Base-by-base conservation (phyloP, 2,888 invertebrate genomes). In the Steinernema hermaphroditum region DNA sequence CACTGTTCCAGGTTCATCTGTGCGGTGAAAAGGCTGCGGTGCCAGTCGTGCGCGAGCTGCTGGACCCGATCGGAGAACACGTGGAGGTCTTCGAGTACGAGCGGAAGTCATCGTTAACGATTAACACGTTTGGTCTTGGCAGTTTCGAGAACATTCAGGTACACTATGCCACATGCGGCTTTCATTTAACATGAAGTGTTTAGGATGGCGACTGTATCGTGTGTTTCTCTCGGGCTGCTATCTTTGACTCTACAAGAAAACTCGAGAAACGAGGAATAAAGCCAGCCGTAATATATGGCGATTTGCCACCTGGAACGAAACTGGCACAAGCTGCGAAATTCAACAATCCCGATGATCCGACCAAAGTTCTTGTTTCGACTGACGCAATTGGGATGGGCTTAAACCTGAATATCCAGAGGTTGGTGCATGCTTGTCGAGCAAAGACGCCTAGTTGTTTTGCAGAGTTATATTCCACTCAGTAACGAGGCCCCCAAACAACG, bases 121-220 rank as follows among this genome's bases (percentile, higher is more conserved):
- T 94, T 34, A 92, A 94, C 86, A 90, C 92, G 76, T 87, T 89
- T 12, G 92, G 94, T 0, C 87, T 89, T 27, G 91, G 90, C 2
- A 90, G 91, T 0, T 89, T 97, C 72, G 91, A 92, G 73, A 92
- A 93, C 85, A 91, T 97, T 9, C 89, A 89, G 57, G 73, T 81
- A 29, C n/a, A n/a, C n/a, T n/a, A n/a, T n/a, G n/a, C n/a, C n/a
- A n/a, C n/a, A n/a, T n/a, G n/a, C n/a, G n/a, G n/a, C n/a, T n/a
- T n/a, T n/a, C n/a, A n/a, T n/a, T n/a, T n/a, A n/a, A n/a, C n/a
- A n/a, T n/a, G n/a, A n/a, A n/a, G n/a, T n/a, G 79, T 84, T 24
- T 74, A 85, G 85, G 91, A 93, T 0, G 98, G 98, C n/a, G 98
- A 99, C 89, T 98, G 97, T 88, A 93, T 99, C 86, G 98, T 99